Conservation (phyloP, 2,888 invertebrate species). For the Hirtodrosophila histrioides region DNA sequence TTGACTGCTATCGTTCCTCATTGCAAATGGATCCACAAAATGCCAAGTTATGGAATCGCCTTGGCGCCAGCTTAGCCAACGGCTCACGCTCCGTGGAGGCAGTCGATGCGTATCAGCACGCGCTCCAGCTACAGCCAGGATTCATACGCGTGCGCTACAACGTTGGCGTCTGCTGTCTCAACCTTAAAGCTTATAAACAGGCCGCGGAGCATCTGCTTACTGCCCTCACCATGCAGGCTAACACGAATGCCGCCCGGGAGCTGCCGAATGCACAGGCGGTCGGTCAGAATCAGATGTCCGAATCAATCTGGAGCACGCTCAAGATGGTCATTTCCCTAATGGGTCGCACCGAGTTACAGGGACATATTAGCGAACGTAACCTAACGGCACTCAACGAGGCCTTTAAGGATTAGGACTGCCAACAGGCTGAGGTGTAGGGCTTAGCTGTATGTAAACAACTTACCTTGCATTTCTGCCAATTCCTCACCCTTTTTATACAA, state of each 20-base stretch:
- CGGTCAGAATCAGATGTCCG: constrained; percentile 89
- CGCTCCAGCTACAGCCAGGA: constrained; percentile 95
- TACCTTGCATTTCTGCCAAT: constrained; percentile 24
- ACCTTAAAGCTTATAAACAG: constrained; percentile 96
- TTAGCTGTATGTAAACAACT: constrained; percentile 18
- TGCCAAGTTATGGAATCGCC: constrained; percentile 97
- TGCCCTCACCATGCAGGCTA: constrained; percentile 96
- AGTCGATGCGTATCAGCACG: constrained; percentile 96
- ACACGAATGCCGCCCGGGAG: constrained; percentile 85
- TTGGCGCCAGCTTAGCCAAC: constrained; percentile 98
- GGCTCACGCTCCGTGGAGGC: constrained; percentile 97
- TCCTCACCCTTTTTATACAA: constrained; percentile 6
- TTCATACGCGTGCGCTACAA: constrained; percentile 98
- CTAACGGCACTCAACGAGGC: constrained; percentile 87
- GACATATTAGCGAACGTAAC: constrained; percentile 87
- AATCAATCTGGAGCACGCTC: constrained; percentile 97
- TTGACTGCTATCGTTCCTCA: constrained; percentile 97
- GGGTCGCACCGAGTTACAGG: constrained; percentile 88
- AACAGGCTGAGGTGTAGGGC: background rate
- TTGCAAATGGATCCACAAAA: constrained; percentile 91
- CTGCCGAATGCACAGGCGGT: constrained; percentile 86
- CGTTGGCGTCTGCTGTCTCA: constrained; percentile 98
- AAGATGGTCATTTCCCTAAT: constrained; percentile 94
- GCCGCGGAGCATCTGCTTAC: constrained; percentile 97
- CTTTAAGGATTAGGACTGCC: constrained; percentile 79